Evolutionary conservation across 2,113 vertebrate genomes (phyloP).

Genomic region (Erinaceus europaeus): DNA sequence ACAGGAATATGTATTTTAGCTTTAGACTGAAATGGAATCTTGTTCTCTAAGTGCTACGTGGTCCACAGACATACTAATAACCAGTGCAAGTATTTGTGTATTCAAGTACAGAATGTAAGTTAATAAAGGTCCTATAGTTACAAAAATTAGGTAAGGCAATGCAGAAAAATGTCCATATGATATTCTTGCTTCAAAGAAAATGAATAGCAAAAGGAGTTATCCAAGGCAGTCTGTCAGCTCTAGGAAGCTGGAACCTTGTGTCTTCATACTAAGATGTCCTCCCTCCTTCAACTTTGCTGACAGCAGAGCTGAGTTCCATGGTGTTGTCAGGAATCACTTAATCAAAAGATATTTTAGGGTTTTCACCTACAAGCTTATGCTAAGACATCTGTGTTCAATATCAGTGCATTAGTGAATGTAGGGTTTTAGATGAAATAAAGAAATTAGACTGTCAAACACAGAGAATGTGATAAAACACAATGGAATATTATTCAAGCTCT

Average conservation of each 20-base stretch:
- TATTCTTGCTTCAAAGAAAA: not conserved
- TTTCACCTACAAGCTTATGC: no score
- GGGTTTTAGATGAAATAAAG: no score
- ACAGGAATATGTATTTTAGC: not conserved
- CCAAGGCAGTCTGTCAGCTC: not conserved
- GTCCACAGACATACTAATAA: not conserved
- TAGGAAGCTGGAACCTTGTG: not conserved
- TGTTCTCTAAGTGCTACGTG: not conserved
- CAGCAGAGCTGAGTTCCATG: not conserved
- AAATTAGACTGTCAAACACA: no score
- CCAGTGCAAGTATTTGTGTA: not conserved
- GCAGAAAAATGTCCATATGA: not conserved
- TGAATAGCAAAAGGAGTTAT: not conserved
- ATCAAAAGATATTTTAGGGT: no score
- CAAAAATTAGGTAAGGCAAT: not conserved
- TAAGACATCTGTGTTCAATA: no score
- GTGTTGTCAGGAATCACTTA: rapidly evolving
- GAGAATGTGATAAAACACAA: no score
- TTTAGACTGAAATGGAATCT: conserved; percentile 13
- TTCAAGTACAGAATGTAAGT: not conserved
- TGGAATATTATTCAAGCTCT: no score
- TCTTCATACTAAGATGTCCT: not conserved
- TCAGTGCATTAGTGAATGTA: no score
- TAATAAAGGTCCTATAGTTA: not conserved
- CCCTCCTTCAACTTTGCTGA: not conserved